Conservation (phyloP, 1,140 invertebrate species). For the Brachionus calyciflorus region DNA sequence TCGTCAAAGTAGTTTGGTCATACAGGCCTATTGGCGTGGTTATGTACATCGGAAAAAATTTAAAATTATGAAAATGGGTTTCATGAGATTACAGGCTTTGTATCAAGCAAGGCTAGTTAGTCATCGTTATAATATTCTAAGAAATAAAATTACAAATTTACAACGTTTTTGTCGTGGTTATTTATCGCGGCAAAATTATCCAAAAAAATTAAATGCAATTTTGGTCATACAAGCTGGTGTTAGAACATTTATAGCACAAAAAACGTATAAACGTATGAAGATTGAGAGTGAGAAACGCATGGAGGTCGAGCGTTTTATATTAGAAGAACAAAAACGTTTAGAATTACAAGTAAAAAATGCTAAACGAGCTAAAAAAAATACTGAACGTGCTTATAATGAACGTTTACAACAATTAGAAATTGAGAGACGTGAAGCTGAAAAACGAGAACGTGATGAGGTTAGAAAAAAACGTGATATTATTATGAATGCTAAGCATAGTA, state of each 20-base stretch:
- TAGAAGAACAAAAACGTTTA: conserved; percentile 64
- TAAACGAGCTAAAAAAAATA: conserved; percentile 71
- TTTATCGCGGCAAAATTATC: conserved; percentile 75
- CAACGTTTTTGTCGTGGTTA: conserved; percentile 83
- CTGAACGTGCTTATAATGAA: conserved; percentile 22
- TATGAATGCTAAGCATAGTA: conserved; percentile 61
- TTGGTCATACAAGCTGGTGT: conserved; percentile 90
- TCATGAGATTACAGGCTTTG: conserved; percentile 87
- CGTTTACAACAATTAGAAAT: conserved; percentile 14
- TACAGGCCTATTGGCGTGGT: conserved; percentile 87
- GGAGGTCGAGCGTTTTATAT: conserved; percentile 50
- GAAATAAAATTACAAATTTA: conserved; percentile 82
- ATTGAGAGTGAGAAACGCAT: conserved; percentile 40
- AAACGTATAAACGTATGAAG: conserved; percentile 54
- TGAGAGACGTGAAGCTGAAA: conserved; percentile 56
- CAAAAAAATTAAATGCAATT: conserved; percentile 81
- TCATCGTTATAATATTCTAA: conserved; percentile 82
- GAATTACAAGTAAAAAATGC: conserved; percentile 83
- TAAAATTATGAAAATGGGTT: conserved; percentile 68
- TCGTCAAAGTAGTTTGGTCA: conserved; percentile 72
- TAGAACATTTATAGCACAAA: conserved; percentile 79
- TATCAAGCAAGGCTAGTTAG: conserved; percentile 86
- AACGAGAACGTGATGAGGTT: conserved; percentile 49
- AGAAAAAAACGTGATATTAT: conserved; percentile 50
- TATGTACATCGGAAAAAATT: conserved; percentile 82